Evolutionary conservation across 2,113 vertebrate genomes (phyloP), one percentile per base, ranked within the genome.

Genomic region (Puntigrus tetrazona): DNA sequence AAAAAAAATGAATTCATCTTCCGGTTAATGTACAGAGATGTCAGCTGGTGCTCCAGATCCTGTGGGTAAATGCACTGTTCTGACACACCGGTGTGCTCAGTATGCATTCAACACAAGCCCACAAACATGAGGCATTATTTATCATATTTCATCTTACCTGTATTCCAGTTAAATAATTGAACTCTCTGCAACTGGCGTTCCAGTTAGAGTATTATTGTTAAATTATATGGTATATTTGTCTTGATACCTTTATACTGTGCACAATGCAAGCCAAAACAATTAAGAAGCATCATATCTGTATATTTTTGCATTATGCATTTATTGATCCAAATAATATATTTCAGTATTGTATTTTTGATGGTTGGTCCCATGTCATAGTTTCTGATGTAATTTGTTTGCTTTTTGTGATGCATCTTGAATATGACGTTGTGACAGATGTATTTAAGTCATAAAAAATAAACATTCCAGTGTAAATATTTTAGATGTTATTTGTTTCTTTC

Each of bases 271-370:
- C 88, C 85, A 87, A 88, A 88, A 74, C 41, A 50, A 8, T 84
- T 59, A 27, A 82, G 75, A 70, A 52, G 76, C 70, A 79, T 88
- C 76, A 73, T 83, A 70, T 90, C 69, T 91, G 87, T 90, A 87
- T 88, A 89, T 89, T 86, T 90, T 86, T 88, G 59, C 78, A 89
- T 84, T 84, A 86, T 85, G 83, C 52, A 80, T 47, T 84, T 79
- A 84, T 85, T 81, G 57, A 79, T 84, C 85, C 69, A 65, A 82
- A 85, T 83, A 74, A 65, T 85, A 27, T 84, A 77, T 83, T 73
- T 69, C 72, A 76, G 74, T 86, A 57, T 89, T 41, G 70, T 85
- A 75, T 88, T 87, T 88, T 83, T 80, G 84, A 85, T 50, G 82
- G 52, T 85, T 65, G 18, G 80, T 84, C 38, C 65, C 57, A 79